Evolutionary conservation across 1,140 invertebrate species (phyloP).

Genomic region (Drosophila prosaltans): DNA sequence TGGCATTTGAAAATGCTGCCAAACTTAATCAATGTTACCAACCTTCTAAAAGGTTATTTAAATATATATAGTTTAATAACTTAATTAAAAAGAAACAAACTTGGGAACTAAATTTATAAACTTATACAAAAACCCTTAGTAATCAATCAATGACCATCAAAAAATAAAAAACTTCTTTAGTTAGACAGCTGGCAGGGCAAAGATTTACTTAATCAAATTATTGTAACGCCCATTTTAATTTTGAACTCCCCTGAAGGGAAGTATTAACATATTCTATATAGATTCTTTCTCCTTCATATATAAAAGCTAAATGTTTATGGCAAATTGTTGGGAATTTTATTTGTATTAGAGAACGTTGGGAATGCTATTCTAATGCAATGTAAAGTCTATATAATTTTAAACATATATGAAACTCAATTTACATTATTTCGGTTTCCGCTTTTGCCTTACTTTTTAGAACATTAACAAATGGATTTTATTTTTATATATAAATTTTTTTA

Average conservation of each 20-base stretch:
- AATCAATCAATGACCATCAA: constrained; percentile 11
- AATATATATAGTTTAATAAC: constrained; percentile 7
- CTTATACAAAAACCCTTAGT: not conserved
- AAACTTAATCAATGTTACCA: not conserved
- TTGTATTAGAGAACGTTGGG: no score
- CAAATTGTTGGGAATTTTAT: no score
- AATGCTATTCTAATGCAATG: no score
- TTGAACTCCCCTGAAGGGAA: not conserved
- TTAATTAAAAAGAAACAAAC: not conserved
- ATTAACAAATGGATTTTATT: no score
- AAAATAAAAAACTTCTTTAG: not conserved
- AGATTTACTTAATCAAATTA: not conserved
- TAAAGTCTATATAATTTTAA: no score
- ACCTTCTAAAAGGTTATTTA: not conserved
- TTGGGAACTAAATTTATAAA: not conserved
- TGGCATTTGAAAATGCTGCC: not conserved
- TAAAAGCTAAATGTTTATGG: no score
- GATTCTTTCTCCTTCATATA: not conserved
- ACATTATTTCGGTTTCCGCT: no score
- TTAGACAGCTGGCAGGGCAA: not conserved
- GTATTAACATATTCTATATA: not conserved
- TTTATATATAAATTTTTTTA: no score
- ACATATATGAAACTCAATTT: no score
- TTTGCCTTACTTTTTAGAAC: no score
- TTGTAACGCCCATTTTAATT: not conserved